A percentile compares a stretch with the other conserved stretches of the same genome.
Evolutionary conservation across 2,888 invertebrate species (phyloP).

Genomic region (Acronicta aceris): DNA sequence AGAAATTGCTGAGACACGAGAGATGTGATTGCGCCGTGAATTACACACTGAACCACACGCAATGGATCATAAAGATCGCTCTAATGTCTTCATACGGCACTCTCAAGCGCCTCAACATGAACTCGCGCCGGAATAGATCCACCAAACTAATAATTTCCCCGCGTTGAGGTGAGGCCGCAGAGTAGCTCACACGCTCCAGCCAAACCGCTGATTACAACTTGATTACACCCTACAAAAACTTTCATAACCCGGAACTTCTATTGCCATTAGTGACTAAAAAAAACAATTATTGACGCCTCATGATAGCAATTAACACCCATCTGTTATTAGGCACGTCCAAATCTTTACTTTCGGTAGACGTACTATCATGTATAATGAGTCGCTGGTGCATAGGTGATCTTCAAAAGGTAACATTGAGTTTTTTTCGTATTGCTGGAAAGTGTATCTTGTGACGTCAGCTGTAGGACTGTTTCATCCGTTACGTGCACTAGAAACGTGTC

Average conservation of each 20-base stretch:
- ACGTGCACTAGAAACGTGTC: slow-evolving; percentile 64
- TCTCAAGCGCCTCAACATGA: slow-evolving; percentile 71
- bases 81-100: slow-evolving; percentile 85
- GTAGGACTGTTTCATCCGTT: slow-evolving; percentile 61
- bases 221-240: slow-evolving; percentile 88
- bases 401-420: slow-evolving; percentile 62
- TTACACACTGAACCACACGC: slow-evolving; percentile 81
- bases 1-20: slow-evolving; percentile 77
- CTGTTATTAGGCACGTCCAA: slow-evolving; percentile 83
- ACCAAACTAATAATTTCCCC: slow-evolving; percentile 83
- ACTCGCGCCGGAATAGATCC: slow-evolving; percentile 73
- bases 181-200: slow-evolving; percentile 85
- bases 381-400: slow-evolving; percentile 60
- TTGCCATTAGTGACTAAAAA: slow-evolving; percentile 83
- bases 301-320: slow-evolving; percentile 88
- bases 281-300: slow-evolving; percentile 87
- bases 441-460: slow-evolving; percentile 61
- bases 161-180: slow-evolving; percentile 66
- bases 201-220: slow-evolving; percentile 85
- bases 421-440: slow-evolving; percentile 55
- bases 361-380: slow-evolving; percentile 78
- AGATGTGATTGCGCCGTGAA: slow-evolving; percentile 79
- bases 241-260: slow-evolving; percentile 86
- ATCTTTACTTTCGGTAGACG: slow-evolving; percentile 82
- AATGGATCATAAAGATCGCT: slow-evolving; percentile 80